These are phyloP conservation scores for Akabosia matsudoensis DNA, from an alignment of 1,140 invertebrate species.

Conservation along the genomic window DNA sequence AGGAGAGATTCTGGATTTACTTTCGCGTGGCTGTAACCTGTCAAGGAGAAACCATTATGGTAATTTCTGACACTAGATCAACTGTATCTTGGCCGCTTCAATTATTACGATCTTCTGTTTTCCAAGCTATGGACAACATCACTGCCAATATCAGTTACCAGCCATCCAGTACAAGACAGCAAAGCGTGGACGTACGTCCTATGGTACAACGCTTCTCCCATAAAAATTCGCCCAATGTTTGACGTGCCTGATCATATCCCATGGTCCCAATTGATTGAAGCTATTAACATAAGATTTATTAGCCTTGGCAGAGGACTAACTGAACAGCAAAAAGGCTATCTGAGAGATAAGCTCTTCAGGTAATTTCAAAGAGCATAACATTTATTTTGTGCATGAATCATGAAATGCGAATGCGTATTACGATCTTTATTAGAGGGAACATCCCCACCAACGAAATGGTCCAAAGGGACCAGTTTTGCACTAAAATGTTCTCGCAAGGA, in stretches of 20 bases:
- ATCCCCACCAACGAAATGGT: not conserved
- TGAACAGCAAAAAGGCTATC: not conserved
- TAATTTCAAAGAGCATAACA: not conserved
- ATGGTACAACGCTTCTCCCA: slow-evolving; percentile 12
- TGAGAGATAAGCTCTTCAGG: not conserved
- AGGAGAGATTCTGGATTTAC: slow-evolving; percentile 7
- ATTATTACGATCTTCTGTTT: not conserved
- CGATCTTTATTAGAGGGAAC: not conserved
- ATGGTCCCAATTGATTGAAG: not conserved
- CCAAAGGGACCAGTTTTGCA: not conserved
- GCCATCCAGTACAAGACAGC: not conserved
- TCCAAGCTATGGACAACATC: not conserved
- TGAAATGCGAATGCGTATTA: not conserved
- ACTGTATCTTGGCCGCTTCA: not conserved
- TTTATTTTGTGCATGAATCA: not conserved
- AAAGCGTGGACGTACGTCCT: not conserved
- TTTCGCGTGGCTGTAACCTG: not conserved
- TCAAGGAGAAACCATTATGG: not conserved
- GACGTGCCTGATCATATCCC: not conserved
- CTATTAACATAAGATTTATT: not conserved
- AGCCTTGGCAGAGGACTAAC: not conserved
- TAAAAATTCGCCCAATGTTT: not conserved
- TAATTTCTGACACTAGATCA: not conserved
- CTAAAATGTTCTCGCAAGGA: not conserved
- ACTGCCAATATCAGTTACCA: not conserved